A percentile compares a stretch with the other conserved stretches of the same genome.
These are phyloP conservation scores for Pollachius pollachius DNA, from an alignment of 2,113 vertebrate genomes.

Conservation along the genomic window DNA sequence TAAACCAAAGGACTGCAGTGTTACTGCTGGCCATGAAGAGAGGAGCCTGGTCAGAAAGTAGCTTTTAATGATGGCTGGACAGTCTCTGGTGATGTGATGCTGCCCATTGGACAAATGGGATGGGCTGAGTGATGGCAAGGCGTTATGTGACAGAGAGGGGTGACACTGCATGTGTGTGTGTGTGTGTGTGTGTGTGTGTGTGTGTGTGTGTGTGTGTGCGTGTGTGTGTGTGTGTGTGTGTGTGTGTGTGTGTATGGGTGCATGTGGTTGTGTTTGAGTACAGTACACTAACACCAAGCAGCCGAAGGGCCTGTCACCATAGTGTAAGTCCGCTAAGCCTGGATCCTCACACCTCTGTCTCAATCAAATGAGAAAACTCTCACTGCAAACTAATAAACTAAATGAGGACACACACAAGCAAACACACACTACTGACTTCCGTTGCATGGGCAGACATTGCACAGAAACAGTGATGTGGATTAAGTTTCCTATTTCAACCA, in stretches of 20 bases:
- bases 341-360: constrained; percentile 45
- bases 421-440: no score
- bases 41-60: background rate
- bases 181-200: constrained; percentile 41
- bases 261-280: background rate
- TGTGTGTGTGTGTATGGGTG: background rate
- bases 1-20: no score
- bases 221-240: constrained; percentile 34
- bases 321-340: constrained; percentile 45
- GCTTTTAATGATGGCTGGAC: background rate
- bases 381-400: constrained; percentile 49
- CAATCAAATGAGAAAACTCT: constrained; percentile 66
- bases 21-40: background rate
- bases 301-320: constrained; percentile 47
- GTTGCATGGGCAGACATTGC: constrained; percentile 1
- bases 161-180: background rate
- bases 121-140: constrained; percentile 49
- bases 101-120: constrained; percentile 8
- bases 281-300: constrained; percentile 25
- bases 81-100: constrained; percentile 35
- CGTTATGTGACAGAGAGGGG: constrained; percentile 39
- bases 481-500: constrained; percentile 12
- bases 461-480: constrained; percentile 30
- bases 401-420: constrained; percentile 14
- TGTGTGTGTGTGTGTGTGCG: constrained; percentile 25